Evolutionary conservation across 2,113 vertebrate genomes (phyloP).

Genomic region (Lethenteron reissneri): DNA sequence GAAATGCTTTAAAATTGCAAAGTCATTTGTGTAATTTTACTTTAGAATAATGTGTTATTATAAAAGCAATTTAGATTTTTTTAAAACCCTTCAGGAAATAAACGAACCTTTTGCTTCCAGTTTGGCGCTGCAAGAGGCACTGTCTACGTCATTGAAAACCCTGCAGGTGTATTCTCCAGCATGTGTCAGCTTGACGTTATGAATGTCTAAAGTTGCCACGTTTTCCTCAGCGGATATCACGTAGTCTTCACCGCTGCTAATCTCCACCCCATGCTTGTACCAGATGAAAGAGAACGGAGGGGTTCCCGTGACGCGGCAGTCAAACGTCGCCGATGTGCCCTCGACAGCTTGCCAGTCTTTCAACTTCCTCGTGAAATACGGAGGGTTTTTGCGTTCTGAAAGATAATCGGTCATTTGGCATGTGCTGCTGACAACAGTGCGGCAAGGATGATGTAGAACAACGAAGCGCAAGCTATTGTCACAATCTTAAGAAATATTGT

Average conservation of each 20-base stretch:
- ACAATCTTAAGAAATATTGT: no score
- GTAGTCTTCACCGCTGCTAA: neutral
- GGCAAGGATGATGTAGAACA: no score
- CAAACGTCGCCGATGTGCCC: neutral
- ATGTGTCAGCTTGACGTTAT: neutral
- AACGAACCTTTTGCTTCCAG: conserved; percentile 1
- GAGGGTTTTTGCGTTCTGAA: conserved; percentile 3
- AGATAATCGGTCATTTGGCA: neutral
- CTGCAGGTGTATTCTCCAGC: neutral
- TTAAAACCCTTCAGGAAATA: no score
- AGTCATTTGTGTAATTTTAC: no score
- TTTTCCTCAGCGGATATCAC: neutral
- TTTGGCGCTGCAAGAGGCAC: neutral
- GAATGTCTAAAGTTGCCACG: neutral
- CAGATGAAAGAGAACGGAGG: conserved; percentile 1
- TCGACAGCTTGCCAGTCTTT: conserved; percentile 3
- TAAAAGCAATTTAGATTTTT: no score
- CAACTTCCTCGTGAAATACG: conserved; percentile 3
- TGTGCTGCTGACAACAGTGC: no score
- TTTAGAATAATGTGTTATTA: no score
- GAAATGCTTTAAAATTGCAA: no score
- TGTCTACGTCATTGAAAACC: neutral
- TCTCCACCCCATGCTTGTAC: neutral
- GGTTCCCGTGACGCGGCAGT: neutral
- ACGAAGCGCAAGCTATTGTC: no score